phyloP scores from a whole-genome alignment of 2,113 vertebrate species.

The Salvator merianae region DNA sequence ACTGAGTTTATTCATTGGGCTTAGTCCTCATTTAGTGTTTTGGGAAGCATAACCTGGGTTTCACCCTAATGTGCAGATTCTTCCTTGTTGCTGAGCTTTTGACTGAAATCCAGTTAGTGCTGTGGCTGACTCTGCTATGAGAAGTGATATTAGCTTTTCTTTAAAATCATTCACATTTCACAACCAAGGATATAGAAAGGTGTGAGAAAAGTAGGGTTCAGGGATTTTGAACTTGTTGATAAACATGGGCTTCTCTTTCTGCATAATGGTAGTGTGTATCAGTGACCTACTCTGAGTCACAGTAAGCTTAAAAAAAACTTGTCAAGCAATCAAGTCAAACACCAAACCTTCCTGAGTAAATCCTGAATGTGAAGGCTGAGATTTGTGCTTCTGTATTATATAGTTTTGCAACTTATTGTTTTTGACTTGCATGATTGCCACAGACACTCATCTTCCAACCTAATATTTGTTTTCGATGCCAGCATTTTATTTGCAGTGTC shows the following conservation, averaged over 20 bases:
- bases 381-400: not conserved
- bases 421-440: not conserved
- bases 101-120: not conserved
- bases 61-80: not conserved
- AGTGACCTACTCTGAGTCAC: not conserved
- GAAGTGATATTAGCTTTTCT: not conserved
- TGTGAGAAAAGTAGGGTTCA: not conserved
- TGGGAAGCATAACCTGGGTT: no score
- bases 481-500: not conserved
- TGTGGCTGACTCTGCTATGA: not conserved
- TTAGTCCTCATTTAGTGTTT: no score
- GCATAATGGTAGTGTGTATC: not conserved
- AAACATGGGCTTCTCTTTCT: not conserved
- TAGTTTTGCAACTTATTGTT: not conserved
- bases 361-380: not conserved
- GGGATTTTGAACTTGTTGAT: not conserved
- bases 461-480: not conserved
- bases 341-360: not conserved
- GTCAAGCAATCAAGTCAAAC: slow-evolving; percentile 7
- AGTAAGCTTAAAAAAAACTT: not conserved
- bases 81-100: not conserved
- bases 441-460: not conserved
- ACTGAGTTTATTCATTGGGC: no score
- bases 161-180: not conserved
- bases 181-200: not conserved